Evolutionary conservation across 2,797 vertebrate species (phyloP).

Genomic region (Smutsia temminckii): DNA sequence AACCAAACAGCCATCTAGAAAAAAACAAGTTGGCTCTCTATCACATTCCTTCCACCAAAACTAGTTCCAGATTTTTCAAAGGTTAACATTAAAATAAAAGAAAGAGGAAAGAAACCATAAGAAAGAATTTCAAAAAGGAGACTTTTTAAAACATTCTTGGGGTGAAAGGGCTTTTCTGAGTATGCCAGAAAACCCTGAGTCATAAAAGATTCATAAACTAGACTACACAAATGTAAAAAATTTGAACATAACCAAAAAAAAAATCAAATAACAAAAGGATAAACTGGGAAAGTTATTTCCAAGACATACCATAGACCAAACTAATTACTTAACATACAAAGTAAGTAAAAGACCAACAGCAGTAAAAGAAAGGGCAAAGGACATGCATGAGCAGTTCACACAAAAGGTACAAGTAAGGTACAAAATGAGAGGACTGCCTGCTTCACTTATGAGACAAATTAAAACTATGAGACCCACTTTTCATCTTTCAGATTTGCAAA

Average conservation of each 20-base stretch:
- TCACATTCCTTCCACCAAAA: conserved; percentile 14
- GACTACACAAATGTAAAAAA: conserved; percentile 1
- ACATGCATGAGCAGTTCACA: background rate
- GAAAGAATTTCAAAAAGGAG: background rate
- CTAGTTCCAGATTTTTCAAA: background rate
- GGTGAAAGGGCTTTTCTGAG: background rate
- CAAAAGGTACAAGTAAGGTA: background rate
- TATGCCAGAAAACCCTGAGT: background rate
- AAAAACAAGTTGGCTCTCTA: background rate
- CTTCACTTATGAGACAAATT: background rate
- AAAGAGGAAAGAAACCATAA: background rate
- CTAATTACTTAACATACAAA: background rate
- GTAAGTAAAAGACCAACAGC: background rate
- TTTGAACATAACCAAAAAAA: background rate
- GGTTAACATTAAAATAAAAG: conserved; percentile 15
- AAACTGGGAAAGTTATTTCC: background rate
- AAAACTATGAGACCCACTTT: background rate
- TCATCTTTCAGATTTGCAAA: conserved; percentile 27
- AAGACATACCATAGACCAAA: background rate
- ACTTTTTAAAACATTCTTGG: conserved; percentile 7
- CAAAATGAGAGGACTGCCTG: background rate
- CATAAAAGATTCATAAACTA: background rate
- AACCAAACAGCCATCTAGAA: background rate
- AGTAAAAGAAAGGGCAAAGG: background rate
- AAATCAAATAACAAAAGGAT: conserved; percentile 6